phyloP scores from a whole-genome alignment of 2,797 vertebrate species.

The Masticophis lateralis region DNA sequence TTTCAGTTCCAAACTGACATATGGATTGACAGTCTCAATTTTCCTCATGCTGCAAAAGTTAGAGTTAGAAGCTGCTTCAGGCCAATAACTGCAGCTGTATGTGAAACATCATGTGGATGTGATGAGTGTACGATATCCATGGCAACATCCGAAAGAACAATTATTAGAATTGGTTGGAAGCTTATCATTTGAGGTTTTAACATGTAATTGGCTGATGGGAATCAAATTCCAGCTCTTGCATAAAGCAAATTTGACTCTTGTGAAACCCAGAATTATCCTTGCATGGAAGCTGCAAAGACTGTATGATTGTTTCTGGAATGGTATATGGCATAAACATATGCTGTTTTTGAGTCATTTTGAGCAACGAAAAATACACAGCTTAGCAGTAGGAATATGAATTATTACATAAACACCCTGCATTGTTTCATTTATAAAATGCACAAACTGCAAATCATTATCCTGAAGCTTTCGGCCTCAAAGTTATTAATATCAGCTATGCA shows the following conservation, averaged over 20 bases:
- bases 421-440: constrained; percentile 41
- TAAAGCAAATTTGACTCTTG: background rate
- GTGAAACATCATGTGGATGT: background rate
- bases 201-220: background rate
- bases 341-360: background rate
- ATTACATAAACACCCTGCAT: constrained; percentile 38
- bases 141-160: background rate
- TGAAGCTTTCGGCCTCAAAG: constrained; percentile 33
- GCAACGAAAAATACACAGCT: constrained; percentile 45
- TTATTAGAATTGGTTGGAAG: background rate
- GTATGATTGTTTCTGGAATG: background rate
- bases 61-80: background rate
- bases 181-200: background rate
- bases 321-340: background rate
- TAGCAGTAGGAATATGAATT: constrained; percentile 24
- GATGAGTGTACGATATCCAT: background rate
- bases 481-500: constrained; percentile 12
- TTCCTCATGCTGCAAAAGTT: background rate
- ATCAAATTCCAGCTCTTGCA: background rate
- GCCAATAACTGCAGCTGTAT: background rate
- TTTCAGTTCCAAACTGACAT: constrained; percentile 2
- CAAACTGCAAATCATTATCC: constrained; percentile 28
- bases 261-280: background rate
- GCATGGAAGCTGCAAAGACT: background rate
- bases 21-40: background rate